Evolutionary conservation across 2,888 invertebrate genomes (phyloP).

Genomic region (Drosophila paucipuncta): DNA sequence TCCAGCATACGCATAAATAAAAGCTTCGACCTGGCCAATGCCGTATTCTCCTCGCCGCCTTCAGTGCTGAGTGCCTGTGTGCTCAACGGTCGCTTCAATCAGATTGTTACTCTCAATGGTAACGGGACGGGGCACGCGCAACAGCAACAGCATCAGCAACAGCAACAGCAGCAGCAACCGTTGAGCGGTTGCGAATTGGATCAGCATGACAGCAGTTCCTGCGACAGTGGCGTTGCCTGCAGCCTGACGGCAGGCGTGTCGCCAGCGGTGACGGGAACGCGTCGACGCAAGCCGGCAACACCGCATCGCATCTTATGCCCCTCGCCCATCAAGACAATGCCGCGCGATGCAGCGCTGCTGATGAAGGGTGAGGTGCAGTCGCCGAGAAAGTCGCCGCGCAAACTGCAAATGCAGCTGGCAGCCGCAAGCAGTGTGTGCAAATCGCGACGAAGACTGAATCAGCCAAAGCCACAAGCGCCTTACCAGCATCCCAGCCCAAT

Average conservation of each 20-base stretch:
- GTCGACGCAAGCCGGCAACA: constrained; percentile 85
- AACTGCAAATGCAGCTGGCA: constrained; percentile 58
- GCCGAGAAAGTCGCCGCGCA: constrained; percentile 82
- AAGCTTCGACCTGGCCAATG: constrained; percentile 79
- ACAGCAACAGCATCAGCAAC: constrained; percentile 1
- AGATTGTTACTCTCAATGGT: constrained; percentile 82
- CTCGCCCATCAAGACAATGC: constrained; percentile 82
- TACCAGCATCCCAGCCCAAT: constrained; percentile 48
- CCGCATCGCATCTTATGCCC: constrained; percentile 88
- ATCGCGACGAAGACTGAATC: constrained; percentile 83
- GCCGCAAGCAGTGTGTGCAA: constrained; percentile 63
- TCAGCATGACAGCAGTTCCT: constrained; percentile 85
- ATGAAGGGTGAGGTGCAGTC: constrained; percentile 64
- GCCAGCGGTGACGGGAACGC: constrained; percentile 38
- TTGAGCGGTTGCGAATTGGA: constrained; percentile 73
- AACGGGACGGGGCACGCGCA: constrained; percentile 48
- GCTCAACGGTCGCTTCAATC: constrained; percentile 84
- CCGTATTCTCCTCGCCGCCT: constrained; percentile 83
- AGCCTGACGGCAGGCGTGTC: constrained; percentile 42
- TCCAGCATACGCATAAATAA: constrained; percentile 85
- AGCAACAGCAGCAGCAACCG: constrained; percentile 24
- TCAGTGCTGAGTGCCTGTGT: constrained; percentile 64
- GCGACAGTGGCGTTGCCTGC: constrained; percentile 85
- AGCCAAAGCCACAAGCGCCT: constrained; percentile 80
- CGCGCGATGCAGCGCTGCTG: constrained; percentile 41